A percentile compares a stretch with the other conserved stretches of the same genome.
Conservation (phyloP, 2,113 vertebrate species). For the Lipophrys pholis region DNA sequence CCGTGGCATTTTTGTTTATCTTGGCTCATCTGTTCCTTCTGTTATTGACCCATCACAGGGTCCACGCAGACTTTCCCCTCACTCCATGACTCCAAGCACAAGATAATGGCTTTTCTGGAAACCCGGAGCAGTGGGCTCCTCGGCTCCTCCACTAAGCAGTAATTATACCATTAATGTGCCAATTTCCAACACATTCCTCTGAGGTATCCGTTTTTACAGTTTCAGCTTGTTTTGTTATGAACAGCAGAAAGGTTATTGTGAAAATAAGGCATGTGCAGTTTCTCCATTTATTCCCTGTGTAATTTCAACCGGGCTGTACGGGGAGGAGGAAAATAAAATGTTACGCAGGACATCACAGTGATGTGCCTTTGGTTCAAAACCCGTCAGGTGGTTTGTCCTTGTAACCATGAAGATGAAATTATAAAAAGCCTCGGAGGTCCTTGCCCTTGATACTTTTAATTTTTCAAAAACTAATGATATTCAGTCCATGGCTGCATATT, state of each 20-base stretch:
- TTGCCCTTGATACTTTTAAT: slow-evolving; percentile 52
- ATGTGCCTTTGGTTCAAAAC: slow-evolving; percentile 24
- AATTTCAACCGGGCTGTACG: slow-evolving; percentile 25
- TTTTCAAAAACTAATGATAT: slow-evolving; percentile 45
- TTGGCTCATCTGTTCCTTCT: slow-evolving; percentile 40
- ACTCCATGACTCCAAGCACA: slow-evolving; percentile 24
- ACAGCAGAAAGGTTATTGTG: slow-evolving; percentile 13
- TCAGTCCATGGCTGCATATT: slow-evolving; percentile 40
- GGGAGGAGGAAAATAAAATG: slow-evolving; percentile 23
- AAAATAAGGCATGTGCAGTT: neutral
- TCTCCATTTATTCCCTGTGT: slow-evolving; percentile 6
- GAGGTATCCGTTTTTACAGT: slow-evolving; percentile 30
- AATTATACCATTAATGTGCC: slow-evolving; percentile 63
- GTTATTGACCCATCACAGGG: slow-evolving; percentile 54
- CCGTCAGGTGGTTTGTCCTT: slow-evolving; percentile 23
- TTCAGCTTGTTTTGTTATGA: slow-evolving; percentile 25
- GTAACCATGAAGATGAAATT: slow-evolving; percentile 49
- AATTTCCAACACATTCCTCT: slow-evolving; percentile 42
- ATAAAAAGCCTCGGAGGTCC: slow-evolving; percentile 49
- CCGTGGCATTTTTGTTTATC: slow-evolving; percentile 54
- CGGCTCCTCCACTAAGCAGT: slow-evolving; percentile 48
- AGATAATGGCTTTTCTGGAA: slow-evolving; percentile 70
- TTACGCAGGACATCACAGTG: slow-evolving; percentile 19
- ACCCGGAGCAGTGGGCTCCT: slow-evolving; percentile 33
- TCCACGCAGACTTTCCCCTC: slow-evolving; percentile 31